A percentile compares a stretch with the other conserved stretches of the same genome.
Conservation (phyloP, 2,113 vertebrate species). For the Hipposideros armiger region DNA sequence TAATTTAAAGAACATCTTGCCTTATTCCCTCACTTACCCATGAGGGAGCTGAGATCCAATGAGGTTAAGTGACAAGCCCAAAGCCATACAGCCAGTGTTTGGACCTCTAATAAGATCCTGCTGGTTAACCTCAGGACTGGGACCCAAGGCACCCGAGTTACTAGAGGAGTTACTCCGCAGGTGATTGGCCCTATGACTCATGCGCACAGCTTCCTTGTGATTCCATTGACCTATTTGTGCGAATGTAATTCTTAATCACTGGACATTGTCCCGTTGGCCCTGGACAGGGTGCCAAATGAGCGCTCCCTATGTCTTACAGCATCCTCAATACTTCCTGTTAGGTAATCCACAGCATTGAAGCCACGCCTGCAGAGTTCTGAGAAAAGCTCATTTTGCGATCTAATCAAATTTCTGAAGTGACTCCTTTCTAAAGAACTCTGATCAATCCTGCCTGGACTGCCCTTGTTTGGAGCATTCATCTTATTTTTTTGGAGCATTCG, state of each 20-base stretch:
- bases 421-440: neutral
- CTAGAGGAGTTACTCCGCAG: neutral
- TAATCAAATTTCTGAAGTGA: neutral
- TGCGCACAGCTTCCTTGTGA: neutral
- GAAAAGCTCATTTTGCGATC: neutral
- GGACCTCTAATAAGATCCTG: neutral
- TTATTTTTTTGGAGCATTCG: too few species aligned
- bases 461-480: neutral
- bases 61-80: neutral
- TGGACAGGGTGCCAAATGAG: neutral
- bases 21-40: neutral
- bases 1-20: neutral
- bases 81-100: neutral
- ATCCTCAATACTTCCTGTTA: neutral
- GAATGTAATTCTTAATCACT: neutral
- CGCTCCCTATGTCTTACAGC: rapidly evolving
- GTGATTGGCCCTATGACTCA: neutral
- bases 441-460: neutral
- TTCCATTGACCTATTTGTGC: neutral
- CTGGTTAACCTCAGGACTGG: neutral
- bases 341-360: neutral
- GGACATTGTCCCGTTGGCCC: neutral
- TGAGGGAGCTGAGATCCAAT: neutral
- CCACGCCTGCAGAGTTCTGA: neutral
- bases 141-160: neutral